Conservation (phyloP, 2,888 invertebrate genomes). For the Eristalis tenax region DNA sequence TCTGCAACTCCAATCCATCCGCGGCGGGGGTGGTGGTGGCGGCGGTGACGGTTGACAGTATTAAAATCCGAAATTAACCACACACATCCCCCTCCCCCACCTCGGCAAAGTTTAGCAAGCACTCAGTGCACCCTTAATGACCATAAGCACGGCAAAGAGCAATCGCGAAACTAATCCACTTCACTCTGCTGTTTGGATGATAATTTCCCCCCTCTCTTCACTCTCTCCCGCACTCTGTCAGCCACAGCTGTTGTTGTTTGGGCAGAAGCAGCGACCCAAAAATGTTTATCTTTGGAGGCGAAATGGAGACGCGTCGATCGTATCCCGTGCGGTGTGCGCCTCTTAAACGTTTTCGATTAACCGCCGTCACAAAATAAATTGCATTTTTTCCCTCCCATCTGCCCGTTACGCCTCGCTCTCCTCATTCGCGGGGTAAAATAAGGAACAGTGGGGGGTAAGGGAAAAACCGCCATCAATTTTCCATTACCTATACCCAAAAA, state of each 20-base stretch:
- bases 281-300: constrained; percentile 68
- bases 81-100: background rate
- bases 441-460: constrained; percentile 55
- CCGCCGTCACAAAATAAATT: constrained; percentile 72
- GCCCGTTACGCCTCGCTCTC: background rate
- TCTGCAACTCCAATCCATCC: constrained; percentile 61
- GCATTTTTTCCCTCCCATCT: constrained; percentile 50
- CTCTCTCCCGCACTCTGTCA: background rate
- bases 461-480: constrained; percentile 71
- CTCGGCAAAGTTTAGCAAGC: background rate
- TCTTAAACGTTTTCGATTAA: constrained; percentile 72
- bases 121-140: constrained; percentile 64
- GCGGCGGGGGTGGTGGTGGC: background rate
- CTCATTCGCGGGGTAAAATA: constrained; percentile 10
- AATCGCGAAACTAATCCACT: constrained; percentile 72
- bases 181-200: constrained; percentile 66
- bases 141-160: constrained; percentile 68
- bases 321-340: constrained; percentile 64
- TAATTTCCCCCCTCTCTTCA: constrained; percentile 49
- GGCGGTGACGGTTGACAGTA: constrained; percentile 5
- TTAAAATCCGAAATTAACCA: constrained; percentile 54
- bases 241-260: background rate
- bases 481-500: constrained; percentile 71
- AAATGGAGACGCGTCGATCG: constrained; percentile 71
- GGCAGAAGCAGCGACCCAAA: background rate